Evolutionary conservation across 2,888 invertebrate species (phyloP).

Genomic region (Pseudococcus longispinus): DNA sequence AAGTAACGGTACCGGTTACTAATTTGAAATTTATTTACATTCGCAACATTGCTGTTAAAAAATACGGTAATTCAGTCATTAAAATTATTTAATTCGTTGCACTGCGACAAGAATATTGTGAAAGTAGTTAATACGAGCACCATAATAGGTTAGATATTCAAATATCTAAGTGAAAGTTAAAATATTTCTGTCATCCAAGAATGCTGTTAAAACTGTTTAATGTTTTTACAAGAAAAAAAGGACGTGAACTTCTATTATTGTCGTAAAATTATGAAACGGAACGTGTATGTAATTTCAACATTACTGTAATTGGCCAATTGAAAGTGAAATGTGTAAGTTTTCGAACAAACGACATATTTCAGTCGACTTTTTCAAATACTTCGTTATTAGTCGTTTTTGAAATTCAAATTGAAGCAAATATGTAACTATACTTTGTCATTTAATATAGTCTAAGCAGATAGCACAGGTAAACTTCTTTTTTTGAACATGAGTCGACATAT

Average conservation of each 20-base stretch:
- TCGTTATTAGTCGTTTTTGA: too few relatives aligned
- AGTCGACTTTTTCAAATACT: too few relatives aligned
- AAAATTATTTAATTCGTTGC: slow-evolving; percentile 52
- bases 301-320: slow-evolving; percentile 34
- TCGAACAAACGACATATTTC: too few relatives aligned
- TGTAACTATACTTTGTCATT: too few relatives aligned
- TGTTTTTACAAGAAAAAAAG: slow-evolving; percentile 28
- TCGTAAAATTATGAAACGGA: slow-evolving; percentile 41
- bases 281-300: slow-evolving; percentile 13
- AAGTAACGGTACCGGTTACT: not conserved
- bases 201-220: slow-evolving; percentile 36
- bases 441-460: too few relatives aligned
- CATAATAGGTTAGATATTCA: slow-evolving; percentile 47
- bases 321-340: slow-evolving; percentile 19
- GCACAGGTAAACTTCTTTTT: too few relatives aligned
- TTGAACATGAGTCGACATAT: too few relatives aligned
- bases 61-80: slow-evolving; percentile 41
- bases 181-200: slow-evolving; percentile 49
- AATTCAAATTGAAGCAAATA: too few relatives aligned
- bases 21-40: slow-evolving; percentile 23
- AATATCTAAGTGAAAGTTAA: slow-evolving; percentile 48
- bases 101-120: slow-evolving; percentile 49
- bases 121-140: slow-evolving; percentile 41
- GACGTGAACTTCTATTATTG: slow-evolving; percentile 28
- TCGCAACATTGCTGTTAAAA: slow-evolving; percentile 37